Evolutionary conservation across 2,113 vertebrate species (phyloP), one percentile per base, ranked within the genome.

Genomic region (Salvelinus sp.): DNA sequence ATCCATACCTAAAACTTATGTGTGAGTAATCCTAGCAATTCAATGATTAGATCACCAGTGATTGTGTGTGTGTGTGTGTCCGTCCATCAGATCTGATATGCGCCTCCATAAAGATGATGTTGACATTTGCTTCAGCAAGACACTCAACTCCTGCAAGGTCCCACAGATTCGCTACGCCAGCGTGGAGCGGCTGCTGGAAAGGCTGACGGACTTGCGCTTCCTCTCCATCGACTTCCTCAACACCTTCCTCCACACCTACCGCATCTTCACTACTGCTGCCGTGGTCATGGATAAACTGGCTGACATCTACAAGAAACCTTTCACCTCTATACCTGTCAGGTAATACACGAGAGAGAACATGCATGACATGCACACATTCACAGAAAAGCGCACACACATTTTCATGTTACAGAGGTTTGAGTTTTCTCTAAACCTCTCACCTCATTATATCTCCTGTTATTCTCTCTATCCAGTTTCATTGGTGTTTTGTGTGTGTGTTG

Each of bases 51-150:
- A 80, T 91, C 89, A 92, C 91, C 85, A 84, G 86, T 83, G 86
- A 86, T 85, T 90, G 20, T 85, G 9, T 87, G 23, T 85, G 78
- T 88, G 76, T 76, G 76, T 84, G 64, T 68, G 63, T 90, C 77
- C 88, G 86, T 82, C 83, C 65, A 83, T 67, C 85, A 99, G 98
- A 93, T 99, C 97, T 0, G 98, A 98, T 83, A 92, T 95, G 73
- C 96, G 97, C 87, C 96, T 99, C 87, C 97, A 99, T 89, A 96
- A 95, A 91, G 97, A 99, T 80, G 97, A 98, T 91, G 90, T 95
- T 76, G 98, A 99, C 87, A 99, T 99, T 89, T 98, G 96, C 94
- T 99, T 99, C 94, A 99, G 98, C 94, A 99, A 99, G 93, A 99
- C 97, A 12, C 93, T 99, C 88, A 99, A 99, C 91, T 99, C 98